These are phyloP conservation scores for Equus przewalskii DNA, from an alignment of 2,113 vertebrate genomes.

Conservation along the genomic window DNA sequence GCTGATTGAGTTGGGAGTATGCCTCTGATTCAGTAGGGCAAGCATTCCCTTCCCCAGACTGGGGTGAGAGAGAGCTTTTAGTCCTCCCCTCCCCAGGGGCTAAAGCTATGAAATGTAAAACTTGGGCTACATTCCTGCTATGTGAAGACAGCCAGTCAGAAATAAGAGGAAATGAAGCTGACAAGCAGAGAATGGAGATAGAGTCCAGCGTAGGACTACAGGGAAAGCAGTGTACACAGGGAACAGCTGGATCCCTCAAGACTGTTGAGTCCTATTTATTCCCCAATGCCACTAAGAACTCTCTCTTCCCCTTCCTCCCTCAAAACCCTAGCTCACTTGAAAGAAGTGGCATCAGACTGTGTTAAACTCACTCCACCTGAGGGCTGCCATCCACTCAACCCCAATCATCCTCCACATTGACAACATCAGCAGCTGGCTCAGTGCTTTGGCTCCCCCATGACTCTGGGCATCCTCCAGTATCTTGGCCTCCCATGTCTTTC, in stretches of 20 bases:
- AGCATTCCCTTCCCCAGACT: not conserved
- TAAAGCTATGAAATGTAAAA: not conserved
- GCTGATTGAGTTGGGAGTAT: fast-evolving
- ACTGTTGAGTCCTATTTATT: fast-evolving
- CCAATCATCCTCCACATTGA: fast-evolving
- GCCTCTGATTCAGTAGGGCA: not conserved
- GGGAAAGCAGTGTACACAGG: not conserved
- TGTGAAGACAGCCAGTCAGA: not conserved
- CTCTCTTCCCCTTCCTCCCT: not conserved
- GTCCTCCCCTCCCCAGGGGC: not conserved
- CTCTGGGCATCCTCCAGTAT: fast-evolving
- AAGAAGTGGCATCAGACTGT: not conserved
- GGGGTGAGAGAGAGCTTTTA: not conserved
- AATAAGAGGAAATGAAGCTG: not conserved
- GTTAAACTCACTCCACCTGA: too few relatives aligned
- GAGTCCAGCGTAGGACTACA: fast-evolving
- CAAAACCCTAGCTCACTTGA: not conserved
- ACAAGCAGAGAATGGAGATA: not conserved
- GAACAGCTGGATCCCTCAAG: not conserved
- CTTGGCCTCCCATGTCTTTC: not conserved
- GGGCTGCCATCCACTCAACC: fast-evolving
- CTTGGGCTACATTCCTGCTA: not conserved
- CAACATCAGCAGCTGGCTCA: not conserved
- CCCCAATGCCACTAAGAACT: too few relatives aligned
- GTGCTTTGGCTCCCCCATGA: fast-evolving